Conservation (phyloP, 30 jellyfish, hydroid and myxozoan species). For the Rhopilema esculentum region DNA sequence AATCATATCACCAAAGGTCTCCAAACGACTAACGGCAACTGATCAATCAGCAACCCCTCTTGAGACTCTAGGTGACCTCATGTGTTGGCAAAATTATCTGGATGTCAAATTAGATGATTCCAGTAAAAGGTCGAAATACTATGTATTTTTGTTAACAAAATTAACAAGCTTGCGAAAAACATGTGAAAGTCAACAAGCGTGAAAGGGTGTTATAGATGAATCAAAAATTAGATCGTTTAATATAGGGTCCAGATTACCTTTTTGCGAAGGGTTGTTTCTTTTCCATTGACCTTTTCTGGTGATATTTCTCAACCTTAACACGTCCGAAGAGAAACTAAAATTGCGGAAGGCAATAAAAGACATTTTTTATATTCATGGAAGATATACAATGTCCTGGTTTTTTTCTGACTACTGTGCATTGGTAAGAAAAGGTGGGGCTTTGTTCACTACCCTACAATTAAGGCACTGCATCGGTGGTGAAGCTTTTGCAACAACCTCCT, state of each 20-base stretch:
- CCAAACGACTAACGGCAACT: too few relatives aligned
- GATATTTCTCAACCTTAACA: neutral
- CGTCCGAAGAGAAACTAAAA: neutral
- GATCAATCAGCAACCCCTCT: too few relatives aligned
- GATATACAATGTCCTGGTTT: too few relatives aligned
- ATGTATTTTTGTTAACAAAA: neutral
- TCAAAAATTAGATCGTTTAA: neutral
- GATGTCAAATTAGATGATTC: neutral
- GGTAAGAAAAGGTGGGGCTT: neutral
- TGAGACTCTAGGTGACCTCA: too few relatives aligned
- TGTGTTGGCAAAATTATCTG: neutral
- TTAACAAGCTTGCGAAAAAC: neutral
- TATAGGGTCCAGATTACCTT: neutral
- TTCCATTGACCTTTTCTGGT: neutral
- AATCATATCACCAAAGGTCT: too few relatives aligned
- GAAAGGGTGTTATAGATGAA: neutral
- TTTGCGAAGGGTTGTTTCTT: neutral
- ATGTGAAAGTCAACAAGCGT: neutral
- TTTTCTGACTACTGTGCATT: neutral
- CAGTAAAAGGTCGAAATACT: neutral
- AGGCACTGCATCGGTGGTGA: neutral
- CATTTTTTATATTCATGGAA: too few relatives aligned
- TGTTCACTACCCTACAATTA: too few relatives aligned
- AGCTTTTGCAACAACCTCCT: neutral
- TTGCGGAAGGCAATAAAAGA: too few relatives aligned